Conservation (phyloP, 2,797 vertebrate genomes). For the Lithobates pipiens region DNA sequence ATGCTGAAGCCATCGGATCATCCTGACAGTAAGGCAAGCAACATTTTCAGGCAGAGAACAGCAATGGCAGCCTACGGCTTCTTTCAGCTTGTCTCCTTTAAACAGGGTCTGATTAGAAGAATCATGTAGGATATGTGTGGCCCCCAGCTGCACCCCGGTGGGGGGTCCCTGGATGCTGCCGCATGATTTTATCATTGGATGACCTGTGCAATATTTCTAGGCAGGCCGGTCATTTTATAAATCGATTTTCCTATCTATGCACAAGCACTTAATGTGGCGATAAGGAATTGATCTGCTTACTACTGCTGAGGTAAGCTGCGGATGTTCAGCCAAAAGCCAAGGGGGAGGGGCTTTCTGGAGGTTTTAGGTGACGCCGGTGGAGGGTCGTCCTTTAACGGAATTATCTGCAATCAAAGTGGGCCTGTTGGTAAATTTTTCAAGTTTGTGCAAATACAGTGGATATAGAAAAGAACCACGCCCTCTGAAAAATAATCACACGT, state of each 20-base stretch:
- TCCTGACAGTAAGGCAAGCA: too few species aligned
- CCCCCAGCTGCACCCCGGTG: neutral
- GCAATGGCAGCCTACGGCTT: too few species aligned
- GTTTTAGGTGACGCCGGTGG: neutral
- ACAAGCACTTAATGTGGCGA: neutral
- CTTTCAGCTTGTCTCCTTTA: too few species aligned
- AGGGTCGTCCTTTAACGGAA: neutral
- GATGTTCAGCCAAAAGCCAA: neutral
- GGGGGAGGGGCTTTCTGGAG: neutral
- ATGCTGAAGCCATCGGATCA: too few species aligned
- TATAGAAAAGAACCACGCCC: too few species aligned
- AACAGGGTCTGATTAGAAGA: too few species aligned
- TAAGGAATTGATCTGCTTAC: neutral
- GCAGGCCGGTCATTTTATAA: neutral
- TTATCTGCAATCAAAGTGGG: neutral
- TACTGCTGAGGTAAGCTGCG: constrained; percentile 18
- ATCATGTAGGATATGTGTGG: neutral
- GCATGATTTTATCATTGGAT: neutral
- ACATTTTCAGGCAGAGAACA: too few species aligned
- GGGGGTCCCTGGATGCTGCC: neutral
- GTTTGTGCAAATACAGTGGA: too few species aligned
- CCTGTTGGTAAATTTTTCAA: too few species aligned
- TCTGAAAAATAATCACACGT: too few species aligned
- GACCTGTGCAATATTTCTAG: neutral
- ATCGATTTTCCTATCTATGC: constrained; percentile 24